phyloP scores from a whole-genome alignment of 1,140 invertebrate species.

The Drosophila pallidifrons region DNA sequence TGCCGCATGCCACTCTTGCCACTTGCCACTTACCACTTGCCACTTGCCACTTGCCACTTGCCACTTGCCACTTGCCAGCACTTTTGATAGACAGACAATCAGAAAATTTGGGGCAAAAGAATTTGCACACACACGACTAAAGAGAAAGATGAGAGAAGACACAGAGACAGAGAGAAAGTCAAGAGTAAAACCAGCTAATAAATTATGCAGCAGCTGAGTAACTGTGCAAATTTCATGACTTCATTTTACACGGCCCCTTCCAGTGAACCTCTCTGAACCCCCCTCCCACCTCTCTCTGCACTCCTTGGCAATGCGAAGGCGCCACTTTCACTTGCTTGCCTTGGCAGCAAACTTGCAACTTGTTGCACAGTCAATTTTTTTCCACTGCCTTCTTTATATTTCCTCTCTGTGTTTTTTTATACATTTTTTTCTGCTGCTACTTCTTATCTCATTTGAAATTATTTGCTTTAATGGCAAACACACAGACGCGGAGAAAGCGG shows the following conservation, averaged over 20 bases:
- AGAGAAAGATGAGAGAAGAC: slow-evolving; percentile 20
- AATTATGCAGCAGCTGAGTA: slow-evolving; percentile 70
- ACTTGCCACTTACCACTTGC: slow-evolving; percentile 9
- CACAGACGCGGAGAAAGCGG: slow-evolving; percentile 29
- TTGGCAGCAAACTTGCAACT: slow-evolving; percentile 76
- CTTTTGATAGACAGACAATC: slow-evolving; percentile 40
- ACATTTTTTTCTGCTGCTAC: neutral
- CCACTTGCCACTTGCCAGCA: slow-evolving; percentile 8
- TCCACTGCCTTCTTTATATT: slow-evolving; percentile 1
- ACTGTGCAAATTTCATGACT: slow-evolving; percentile 69
- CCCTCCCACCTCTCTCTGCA: neutral
- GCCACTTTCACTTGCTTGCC: slow-evolving; percentile 73
- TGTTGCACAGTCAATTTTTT: slow-evolving; percentile 65
- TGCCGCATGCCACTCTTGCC: slow-evolving; percentile 1
- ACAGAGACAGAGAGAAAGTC: slow-evolving; percentile 26
- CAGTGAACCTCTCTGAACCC: neutral
- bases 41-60: slow-evolving; percentile 2
- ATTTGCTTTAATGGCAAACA: slow-evolving; percentile 74
- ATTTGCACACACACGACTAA: slow-evolving; percentile 38
- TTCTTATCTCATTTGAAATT: slow-evolving; percentile 79
- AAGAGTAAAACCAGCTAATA: slow-evolving; percentile 60
- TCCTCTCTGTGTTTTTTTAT: neutral
- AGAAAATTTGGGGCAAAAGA: slow-evolving; percentile 19
- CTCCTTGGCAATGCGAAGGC: neutral
- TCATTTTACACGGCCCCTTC: slow-evolving; percentile 56